Conservation (phyloP, 2,888 invertebrate genomes). For the Parnassius smintheus region DNA sequence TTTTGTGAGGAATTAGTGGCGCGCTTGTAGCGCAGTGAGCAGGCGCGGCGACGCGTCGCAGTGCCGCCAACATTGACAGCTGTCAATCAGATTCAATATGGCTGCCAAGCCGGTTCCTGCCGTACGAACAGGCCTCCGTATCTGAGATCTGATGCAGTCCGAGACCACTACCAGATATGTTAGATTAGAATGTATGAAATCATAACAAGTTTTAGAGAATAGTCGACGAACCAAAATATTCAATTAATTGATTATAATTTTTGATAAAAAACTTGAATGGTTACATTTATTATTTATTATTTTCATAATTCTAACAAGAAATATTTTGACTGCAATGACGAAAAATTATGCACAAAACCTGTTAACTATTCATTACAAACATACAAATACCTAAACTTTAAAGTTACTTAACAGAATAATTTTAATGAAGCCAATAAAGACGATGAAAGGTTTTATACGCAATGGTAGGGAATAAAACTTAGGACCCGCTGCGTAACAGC, state of each 20-base stretch:
- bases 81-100: slow-evolving; percentile 80
- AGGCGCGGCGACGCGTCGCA: slow-evolving; percentile 75
- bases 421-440: too few relatives aligned
- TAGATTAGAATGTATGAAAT: slow-evolving; percentile 44
- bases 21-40: slow-evolving; percentile 51
- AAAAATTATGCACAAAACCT: too few relatives aligned
- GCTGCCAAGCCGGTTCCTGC: slow-evolving; percentile 68
- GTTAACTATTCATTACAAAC: too few relatives aligned
- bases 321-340: too few relatives aligned
- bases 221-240: slow-evolving; percentile 27
- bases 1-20: slow-evolving; percentile 63
- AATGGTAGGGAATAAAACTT: too few relatives aligned
- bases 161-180: slow-evolving; percentile 45
- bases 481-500: too few relatives aligned
- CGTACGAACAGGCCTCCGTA: slow-evolving; percentile 47
- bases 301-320: too few relatives aligned
- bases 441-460: too few relatives aligned
- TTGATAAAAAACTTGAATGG: slow-evolving; percentile 1
- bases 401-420: too few relatives aligned
- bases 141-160: slow-evolving; percentile 47
- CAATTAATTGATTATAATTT: slow-evolving; percentile 25
- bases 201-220: slow-evolving; percentile 33
- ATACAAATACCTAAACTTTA: too few relatives aligned
- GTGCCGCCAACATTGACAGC: slow-evolving; percentile 80
- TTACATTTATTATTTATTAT: too few relatives aligned